Evolutionary conservation across 2,113 vertebrate species (phyloP).

Genomic region (Tychaedon coryphoeus): DNA sequence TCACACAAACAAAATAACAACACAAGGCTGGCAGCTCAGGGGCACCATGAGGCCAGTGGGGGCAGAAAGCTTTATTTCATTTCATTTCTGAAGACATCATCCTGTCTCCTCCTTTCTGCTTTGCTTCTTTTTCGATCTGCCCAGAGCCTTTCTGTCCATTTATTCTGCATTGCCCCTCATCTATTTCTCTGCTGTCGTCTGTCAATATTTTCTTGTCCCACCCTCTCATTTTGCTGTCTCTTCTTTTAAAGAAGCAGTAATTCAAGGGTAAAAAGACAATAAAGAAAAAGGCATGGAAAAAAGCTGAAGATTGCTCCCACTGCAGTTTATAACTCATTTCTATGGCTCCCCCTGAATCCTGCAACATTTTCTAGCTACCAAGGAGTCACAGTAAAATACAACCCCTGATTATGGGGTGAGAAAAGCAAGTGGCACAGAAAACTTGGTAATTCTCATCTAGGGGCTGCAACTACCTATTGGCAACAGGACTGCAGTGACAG

Average conservation of each 20-base stretch:
- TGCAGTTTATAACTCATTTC: neutral
- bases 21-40: neutral
- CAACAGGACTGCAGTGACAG: neutral
- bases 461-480: neutral
- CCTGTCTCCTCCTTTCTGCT: neutral
- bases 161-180: neutral
- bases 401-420: neutral
- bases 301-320: neutral
- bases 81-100: constrained; percentile 8
- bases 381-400: constrained; percentile 2
- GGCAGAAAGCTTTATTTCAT: neutral
- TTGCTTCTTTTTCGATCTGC: neutral
- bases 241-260: constrained; percentile 13
- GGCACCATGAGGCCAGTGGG: neutral
- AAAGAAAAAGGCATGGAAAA: neutral
- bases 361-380: neutral
- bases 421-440: constrained; percentile 15
- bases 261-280: constrained; percentile 13
- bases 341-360: neutral
- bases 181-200: neutral
- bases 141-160: neutral
- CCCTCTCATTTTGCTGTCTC: neutral
- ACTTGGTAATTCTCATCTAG: neutral
- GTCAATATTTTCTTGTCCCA: neutral
- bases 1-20: constrained; percentile 29